Evolutionary conservation across 1,140 invertebrate genomes (phyloP).

Genomic region (Harpegnathos saltator): DNA sequence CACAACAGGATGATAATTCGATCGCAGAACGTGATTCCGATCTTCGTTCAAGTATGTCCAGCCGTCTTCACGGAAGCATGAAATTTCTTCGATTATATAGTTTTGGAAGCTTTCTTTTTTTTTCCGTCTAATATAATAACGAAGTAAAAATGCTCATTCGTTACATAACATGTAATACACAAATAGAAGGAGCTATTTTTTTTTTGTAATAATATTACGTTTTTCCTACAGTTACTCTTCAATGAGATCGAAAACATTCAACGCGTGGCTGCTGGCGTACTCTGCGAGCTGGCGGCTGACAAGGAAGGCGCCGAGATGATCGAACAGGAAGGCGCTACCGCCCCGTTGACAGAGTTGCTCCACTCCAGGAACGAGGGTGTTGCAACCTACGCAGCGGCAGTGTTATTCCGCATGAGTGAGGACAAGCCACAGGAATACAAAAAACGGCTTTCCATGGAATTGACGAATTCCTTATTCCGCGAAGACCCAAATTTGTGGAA

Average conservation of each 20-base stretch:
- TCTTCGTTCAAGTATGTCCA: constrained; percentile 94
- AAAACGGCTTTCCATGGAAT: constrained; percentile 97
- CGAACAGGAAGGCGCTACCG: constrained; percentile 98
- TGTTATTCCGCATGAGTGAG: constrained; percentile 98
- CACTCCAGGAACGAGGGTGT: constrained; percentile 97
- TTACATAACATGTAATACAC: neutral
- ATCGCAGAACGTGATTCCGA: constrained; percentile 96
- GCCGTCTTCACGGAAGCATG: neutral
- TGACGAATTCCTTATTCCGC: constrained; percentile 96
- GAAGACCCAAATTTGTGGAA: constrained; percentile 95
- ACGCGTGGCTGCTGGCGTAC: constrained; percentile 97
- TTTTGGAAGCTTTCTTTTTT: too few species aligned
- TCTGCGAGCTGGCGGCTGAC: constrained; percentile 97
- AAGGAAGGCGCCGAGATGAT: constrained; percentile 99
- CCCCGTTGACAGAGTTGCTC: constrained; percentile 96
- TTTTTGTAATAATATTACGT: constrained; percentile 25
- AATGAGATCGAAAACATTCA: constrained; percentile 99
- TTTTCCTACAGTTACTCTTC: constrained; percentile 90
- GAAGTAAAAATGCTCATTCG: too few species aligned
- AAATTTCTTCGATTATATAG: neutral
- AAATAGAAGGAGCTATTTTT: too few species aligned
- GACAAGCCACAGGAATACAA: constrained; percentile 99
- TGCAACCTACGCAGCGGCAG: constrained; percentile 98
- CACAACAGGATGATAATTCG: constrained; percentile 97
- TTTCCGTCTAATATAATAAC: too few species aligned